These are phyloP conservation scores for Dissostichus mawsoni DNA, from an alignment of 2,113 vertebrate species.

Conservation along the genomic window DNA sequence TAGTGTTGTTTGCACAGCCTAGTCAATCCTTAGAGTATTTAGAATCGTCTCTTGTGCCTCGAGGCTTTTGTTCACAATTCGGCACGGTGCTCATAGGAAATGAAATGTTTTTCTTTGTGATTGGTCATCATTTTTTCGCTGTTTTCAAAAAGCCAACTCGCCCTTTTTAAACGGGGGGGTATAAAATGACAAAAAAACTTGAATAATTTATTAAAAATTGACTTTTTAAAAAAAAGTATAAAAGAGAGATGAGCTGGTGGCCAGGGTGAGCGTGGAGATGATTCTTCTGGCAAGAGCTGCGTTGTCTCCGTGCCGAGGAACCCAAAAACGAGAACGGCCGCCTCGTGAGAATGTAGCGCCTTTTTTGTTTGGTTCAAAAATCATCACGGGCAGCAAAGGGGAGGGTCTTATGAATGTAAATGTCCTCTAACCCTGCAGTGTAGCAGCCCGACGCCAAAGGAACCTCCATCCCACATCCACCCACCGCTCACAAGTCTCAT, in stretches of 20 bases:
- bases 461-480: constrained; percentile 25
- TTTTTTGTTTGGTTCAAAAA: constrained; percentile 6
- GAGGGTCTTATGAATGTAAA: constrained; percentile 61
- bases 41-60: constrained; percentile 78
- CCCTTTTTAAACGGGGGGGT: constrained; percentile 1
- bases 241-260: constrained; percentile 40
- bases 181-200: constrained; percentile 39
- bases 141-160: constrained; percentile 49
- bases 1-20: constrained; percentile 82
- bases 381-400: not conserved
- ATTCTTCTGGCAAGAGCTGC: constrained; percentile 17
- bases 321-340: constrained; percentile 38
- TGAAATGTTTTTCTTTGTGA: constrained; percentile 54
- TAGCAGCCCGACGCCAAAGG: constrained; percentile 39
- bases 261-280: not conserved
- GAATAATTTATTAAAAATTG: constrained; percentile 55
- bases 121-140: constrained; percentile 47
- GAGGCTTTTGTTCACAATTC: constrained; percentile 68
- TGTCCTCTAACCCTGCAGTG: constrained; percentile 27
- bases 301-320: not conserved
- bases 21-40: constrained; percentile 71
- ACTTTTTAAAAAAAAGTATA: constrained; percentile 45
- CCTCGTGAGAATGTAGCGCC: constrained; percentile 9
- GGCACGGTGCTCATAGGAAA: constrained; percentile 61
- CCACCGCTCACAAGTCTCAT: constrained; percentile 29